Percentiles rank a stretch among this genome's conserved stretches.
phyloP scores from a whole-genome alignment of 2,888 invertebrate species.

The Chrysolina oricalcia region DNA sequence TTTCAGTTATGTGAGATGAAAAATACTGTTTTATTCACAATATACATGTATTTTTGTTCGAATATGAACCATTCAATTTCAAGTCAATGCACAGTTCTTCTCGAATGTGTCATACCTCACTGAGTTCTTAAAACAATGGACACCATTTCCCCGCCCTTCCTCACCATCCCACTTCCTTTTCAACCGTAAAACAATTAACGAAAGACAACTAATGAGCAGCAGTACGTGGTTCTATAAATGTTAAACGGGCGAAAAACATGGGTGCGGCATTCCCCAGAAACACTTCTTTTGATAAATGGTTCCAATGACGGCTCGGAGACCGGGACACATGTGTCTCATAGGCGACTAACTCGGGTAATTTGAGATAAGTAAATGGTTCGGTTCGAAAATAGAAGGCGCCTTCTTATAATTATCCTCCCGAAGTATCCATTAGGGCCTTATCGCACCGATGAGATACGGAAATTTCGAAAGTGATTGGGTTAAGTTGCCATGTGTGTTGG shows the following conservation, averaged over 20 bases:
- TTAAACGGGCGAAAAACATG: slow-evolving; percentile 44
- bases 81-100: neutral
- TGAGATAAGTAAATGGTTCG: slow-evolving; percentile 52
- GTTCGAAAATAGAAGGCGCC: slow-evolving; percentile 54
- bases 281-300: slow-evolving; percentile 50
- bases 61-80: neutral
- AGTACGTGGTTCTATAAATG: slow-evolving; percentile 48
- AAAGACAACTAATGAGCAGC: slow-evolving; percentile 50
- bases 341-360: slow-evolving; percentile 49
- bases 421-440: slow-evolving; percentile 51
- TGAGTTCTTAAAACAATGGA: neutral
- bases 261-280: slow-evolving; percentile 39
- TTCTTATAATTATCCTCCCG: slow-evolving; percentile 51
- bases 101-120: neutral
- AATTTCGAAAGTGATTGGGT: slow-evolving; percentile 41
- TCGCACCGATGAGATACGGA: slow-evolving; percentile 47
- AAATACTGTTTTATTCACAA: too few relatives aligned
- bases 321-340: slow-evolving; percentile 45
- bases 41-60: too few relatives aligned
- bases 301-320: slow-evolving; percentile 42
- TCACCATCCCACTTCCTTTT: slow-evolving; percentile 30
- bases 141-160: neutral
- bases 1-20: too few relatives aligned
- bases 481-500: slow-evolving; percentile 35
- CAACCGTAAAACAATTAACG: slow-evolving; percentile 51